Percentiles rank a stretch among this genome's conserved stretches.
Conservation (phyloP, 2,113 vertebrate genomes). For the Arizona elegans region DNA sequence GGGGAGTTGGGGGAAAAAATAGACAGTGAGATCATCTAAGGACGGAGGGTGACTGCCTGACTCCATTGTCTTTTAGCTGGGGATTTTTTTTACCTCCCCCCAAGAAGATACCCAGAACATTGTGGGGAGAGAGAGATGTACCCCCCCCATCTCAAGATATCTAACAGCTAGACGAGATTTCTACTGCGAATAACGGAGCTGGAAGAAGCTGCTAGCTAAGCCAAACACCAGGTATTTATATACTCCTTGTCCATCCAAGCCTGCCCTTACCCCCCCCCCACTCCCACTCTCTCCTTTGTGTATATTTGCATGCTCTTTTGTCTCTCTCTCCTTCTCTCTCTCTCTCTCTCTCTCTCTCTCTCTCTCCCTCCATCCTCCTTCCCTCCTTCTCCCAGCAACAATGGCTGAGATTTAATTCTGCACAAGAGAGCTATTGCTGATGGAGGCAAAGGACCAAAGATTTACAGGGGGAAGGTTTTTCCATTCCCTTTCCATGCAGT, state of each 20-base stretch:
- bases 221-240: slow-evolving; percentile 48
- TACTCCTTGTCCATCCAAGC: neutral
- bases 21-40: neutral
- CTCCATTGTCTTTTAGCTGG: neutral
- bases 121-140: neutral
- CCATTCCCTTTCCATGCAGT: neutral
- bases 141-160: neutral
- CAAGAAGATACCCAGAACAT: neutral
- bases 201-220: slow-evolving; percentile 22
- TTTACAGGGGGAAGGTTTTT: neutral
- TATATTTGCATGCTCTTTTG: neutral
- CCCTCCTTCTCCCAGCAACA: neutral
- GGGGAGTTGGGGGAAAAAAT: too few species aligned
- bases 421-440: neutral
- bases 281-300: neutral
- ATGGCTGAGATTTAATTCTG: slow-evolving; percentile 2
- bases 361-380: neutral
- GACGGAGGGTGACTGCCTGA: neutral
- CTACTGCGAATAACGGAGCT: slow-evolving; percentile 16
- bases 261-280: neutral
- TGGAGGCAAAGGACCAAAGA: neutral
- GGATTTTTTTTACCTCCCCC: neutral
- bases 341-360: neutral
- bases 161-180: slow-evolving; percentile 27
- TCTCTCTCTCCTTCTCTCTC: neutral